Conservation (phyloP, 2,888 invertebrate species). For the Heliconius sara region DNA sequence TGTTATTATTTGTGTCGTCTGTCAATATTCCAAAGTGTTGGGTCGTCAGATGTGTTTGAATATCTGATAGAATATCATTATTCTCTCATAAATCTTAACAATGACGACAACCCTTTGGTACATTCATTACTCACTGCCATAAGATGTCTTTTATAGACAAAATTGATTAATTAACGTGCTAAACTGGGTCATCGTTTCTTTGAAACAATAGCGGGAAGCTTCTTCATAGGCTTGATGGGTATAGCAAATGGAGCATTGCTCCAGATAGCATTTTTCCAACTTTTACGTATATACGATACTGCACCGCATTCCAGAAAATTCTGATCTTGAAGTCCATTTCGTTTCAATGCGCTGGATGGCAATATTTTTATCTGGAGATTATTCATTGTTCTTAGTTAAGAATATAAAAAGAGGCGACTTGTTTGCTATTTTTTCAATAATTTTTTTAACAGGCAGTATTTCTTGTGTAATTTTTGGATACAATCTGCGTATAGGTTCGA, state of each 20-base stretch:
- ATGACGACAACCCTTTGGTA: slow-evolving; percentile 42
- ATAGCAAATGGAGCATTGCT: slow-evolving; percentile 63
- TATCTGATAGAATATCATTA: slow-evolving; percentile 10
- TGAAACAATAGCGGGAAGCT: slow-evolving; percentile 60
- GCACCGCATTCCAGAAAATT: slow-evolving; percentile 70
- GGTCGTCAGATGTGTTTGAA: slow-evolving; percentile 6
- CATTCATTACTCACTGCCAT: slow-evolving; percentile 49
- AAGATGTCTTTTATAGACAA: slow-evolving; percentile 48
- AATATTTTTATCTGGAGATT: slow-evolving; percentile 66
- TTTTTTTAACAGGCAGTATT: slow-evolving; percentile 63
- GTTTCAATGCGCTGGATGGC: slow-evolving; percentile 73
- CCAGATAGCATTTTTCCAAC: slow-evolving; percentile 65
- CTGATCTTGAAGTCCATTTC: slow-evolving; percentile 78
- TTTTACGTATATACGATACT: slow-evolving; percentile 71
- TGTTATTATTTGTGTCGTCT: slow-evolving; percentile 28
- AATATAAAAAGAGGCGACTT: slow-evolving; percentile 14
- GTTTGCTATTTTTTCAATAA: slow-evolving; percentile 57
- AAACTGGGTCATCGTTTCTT: slow-evolving; percentile 59
- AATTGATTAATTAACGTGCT: slow-evolving; percentile 60
- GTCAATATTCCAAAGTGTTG: slow-evolving; percentile 12
- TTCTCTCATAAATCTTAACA: slow-evolving; percentile 36
- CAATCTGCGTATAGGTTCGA: slow-evolving; percentile 65
- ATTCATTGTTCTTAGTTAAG: slow-evolving; percentile 12
- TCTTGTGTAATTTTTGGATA: slow-evolving; percentile 69
- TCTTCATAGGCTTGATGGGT: slow-evolving; percentile 70